Evolutionary conservation across 2,797 vertebrate species (phyloP).

Genomic region (Microchirus variegatus): DNA sequence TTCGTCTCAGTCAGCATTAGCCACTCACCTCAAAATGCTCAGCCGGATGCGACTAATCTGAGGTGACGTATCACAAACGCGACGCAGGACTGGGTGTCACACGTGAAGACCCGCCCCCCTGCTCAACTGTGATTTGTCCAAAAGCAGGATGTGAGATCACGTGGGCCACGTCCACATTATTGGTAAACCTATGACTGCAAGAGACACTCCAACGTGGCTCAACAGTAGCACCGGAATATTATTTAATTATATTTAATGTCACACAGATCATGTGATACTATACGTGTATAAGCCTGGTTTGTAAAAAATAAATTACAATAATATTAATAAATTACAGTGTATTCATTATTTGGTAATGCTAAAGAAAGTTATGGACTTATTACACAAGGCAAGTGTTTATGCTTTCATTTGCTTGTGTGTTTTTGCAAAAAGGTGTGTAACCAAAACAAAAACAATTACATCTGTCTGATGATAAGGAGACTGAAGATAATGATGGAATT

Average conservation of each 20-base stretch:
- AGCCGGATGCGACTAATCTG: conserved; percentile 72
- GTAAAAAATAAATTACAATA: not conserved
- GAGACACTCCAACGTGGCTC: conserved; percentile 55
- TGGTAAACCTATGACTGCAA: not conserved
- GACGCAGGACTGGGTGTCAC: conserved; percentile 56
- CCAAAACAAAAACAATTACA: too few relatives aligned
- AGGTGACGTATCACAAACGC: conserved; percentile 44
- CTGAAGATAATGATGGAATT: too few relatives aligned
- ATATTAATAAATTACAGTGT: too few relatives aligned
- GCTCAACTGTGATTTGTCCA: conserved; percentile 37
- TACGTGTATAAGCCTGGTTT: too few relatives aligned
- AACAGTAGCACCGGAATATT: not conserved
- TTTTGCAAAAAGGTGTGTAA: too few relatives aligned
- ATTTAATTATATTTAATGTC: not conserved
- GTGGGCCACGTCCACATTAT: conserved; percentile 21
- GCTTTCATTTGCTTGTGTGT: too few relatives aligned
- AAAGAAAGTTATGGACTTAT: too few relatives aligned
- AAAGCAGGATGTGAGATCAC: conserved; percentile 16
- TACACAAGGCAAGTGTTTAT: too few relatives aligned
- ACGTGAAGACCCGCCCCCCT: conserved; percentile 22
- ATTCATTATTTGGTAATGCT: too few relatives aligned
- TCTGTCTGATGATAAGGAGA: too few relatives aligned
- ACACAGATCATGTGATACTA: too few relatives aligned
- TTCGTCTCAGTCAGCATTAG: conserved; percentile 44
- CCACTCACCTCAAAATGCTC: conserved; percentile 72